Base-by-base conservation (phyloP, 2,113 vertebrate species). In the Macheiramphus alcinus region DNA sequence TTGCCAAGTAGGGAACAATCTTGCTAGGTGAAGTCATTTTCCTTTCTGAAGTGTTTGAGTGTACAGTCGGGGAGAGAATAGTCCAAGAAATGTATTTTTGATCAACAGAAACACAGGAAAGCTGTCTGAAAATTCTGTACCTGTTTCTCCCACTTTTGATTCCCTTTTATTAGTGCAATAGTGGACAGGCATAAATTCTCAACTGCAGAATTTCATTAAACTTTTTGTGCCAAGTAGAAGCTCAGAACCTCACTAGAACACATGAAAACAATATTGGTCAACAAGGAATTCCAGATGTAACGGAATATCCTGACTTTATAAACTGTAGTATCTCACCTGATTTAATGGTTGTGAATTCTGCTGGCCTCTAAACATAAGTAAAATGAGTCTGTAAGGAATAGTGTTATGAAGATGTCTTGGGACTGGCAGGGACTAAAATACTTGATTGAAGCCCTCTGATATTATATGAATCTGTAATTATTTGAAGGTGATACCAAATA, bases 201-300 rank as follows among this genome's bases (percentile, higher is more conserved):
- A 47, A 18, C 25, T 50, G 23, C 16, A 31, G 42, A 61, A 72
- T 73, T 38, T 83, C 1, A 2, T 88, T 68, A 58, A 52, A 43
- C 9, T 66, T n/a, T n/a, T 38, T 63, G 75, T 58, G 63, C 62
- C 7, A 10, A 67, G 78, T 22, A 65, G 86, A 82, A 67, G 40
- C 55, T 81, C 38, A 66, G 55, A 80, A 52, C 47, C 25, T 81
- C 52, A 6, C 29, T 5, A 36, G 32, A 75, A 48, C 16, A 16
- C 1, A 0, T 22, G 47, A 14, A 62, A 62, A 47, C 13, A 12
- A 45, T 29, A 5, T 72, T 0, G 2, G 27, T n/a, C 56, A 62
- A 10, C 16, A 29, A 17, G 19, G 40, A 52, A 31, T 81, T 67
- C 23, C n/a, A 65, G 22, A 13, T 55, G 13, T 18, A 58, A 31